Conservation (phyloP, 1,140 invertebrate species). For the Propsilocerus akamusi region DNA sequence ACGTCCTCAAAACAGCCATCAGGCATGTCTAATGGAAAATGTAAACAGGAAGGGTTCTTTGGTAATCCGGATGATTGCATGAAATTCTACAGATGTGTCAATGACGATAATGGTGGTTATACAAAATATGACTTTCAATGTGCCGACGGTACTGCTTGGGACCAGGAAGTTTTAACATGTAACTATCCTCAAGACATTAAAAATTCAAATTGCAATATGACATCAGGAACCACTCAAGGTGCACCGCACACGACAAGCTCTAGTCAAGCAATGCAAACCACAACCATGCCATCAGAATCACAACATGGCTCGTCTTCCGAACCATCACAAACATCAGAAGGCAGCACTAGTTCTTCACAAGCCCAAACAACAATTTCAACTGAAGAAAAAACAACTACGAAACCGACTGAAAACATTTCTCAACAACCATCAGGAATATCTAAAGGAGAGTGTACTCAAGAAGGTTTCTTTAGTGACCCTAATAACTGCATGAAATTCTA, state of each 20-base stretch:
- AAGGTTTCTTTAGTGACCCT: conserved; percentile 1
- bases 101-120: conserved; percentile 1
- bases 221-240: conserved; percentile 5
- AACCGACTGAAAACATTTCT: not conserved
- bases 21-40: not conserved
- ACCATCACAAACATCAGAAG: conserved; percentile 6
- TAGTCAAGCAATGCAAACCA: conserved; percentile 7
- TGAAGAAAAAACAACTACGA: too few relatives aligned
- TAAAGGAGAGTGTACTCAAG: not conserved
- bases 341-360: conserved; percentile 7
- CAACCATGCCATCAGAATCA: conserved; percentile 8
- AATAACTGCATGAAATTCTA: not conserved
- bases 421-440: not conserved
- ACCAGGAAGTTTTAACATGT: conserved; percentile 31
- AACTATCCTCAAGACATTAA: conserved; percentile 35
- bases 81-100: not conserved
- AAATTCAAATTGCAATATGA: conserved; percentile 11
- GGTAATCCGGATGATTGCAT: conserved; percentile 5
- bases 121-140: conserved; percentile 12
- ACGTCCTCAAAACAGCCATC: conserved; percentile 4
- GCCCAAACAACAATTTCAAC: conserved; percentile 5
- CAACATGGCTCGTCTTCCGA: conserved; percentile 9
- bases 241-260: conserved; percentile 7
- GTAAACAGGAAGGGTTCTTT: not conserved
- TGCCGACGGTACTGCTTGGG: conserved; percentile 33